Evolutionary conservation across 2,888 invertebrate genomes (phyloP).

Genomic region (Adelphocoris suturalis): DNA sequence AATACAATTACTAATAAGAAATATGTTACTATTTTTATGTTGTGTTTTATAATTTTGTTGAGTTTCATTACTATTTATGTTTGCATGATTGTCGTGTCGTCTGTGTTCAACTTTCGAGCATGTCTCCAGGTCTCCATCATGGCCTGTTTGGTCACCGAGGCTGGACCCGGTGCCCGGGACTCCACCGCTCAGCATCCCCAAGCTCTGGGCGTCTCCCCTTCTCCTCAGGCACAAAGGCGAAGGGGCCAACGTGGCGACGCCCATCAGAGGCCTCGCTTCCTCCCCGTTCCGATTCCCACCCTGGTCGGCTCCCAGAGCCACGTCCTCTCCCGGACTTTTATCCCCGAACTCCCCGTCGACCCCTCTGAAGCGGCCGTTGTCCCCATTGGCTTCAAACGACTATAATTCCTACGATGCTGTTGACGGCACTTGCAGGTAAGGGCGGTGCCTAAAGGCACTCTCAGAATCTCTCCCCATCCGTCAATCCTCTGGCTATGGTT

Average conservation of each 20-base stretch:
- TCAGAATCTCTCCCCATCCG: neutral
- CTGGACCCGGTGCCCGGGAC: slow-evolving; percentile 76
- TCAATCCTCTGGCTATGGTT: slow-evolving; percentile 24
- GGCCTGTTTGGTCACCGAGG: slow-evolving; percentile 82
- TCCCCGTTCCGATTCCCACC: slow-evolving; percentile 77
- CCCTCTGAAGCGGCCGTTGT: slow-evolving; percentile 74
- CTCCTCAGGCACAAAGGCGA: slow-evolving; percentile 66
- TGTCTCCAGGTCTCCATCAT: slow-evolving; percentile 81
- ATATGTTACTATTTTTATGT: neutral
- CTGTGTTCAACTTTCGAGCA: slow-evolving; percentile 61
- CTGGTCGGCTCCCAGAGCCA: slow-evolving; percentile 78
- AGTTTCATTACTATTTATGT: neutral
- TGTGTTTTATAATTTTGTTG: neutral
- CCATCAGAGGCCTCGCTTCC: slow-evolving; percentile 67
- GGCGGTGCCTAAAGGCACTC: neutral
- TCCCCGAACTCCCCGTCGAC: slow-evolving; percentile 78
- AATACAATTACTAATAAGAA: too few relatives aligned
- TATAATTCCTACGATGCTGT: slow-evolving; percentile 56
- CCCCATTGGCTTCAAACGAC: slow-evolving; percentile 57
- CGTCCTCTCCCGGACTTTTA: slow-evolving; percentile 80
- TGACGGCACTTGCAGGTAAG: slow-evolving; percentile 61
- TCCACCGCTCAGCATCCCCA: slow-evolving; percentile 72
- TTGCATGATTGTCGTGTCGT: slow-evolving; percentile 48
- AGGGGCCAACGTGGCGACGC: slow-evolving; percentile 64
- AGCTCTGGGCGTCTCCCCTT: slow-evolving; percentile 72